Conservation (phyloP, 1,140 invertebrate species). For the Leptonema lineaticorne region DNA sequence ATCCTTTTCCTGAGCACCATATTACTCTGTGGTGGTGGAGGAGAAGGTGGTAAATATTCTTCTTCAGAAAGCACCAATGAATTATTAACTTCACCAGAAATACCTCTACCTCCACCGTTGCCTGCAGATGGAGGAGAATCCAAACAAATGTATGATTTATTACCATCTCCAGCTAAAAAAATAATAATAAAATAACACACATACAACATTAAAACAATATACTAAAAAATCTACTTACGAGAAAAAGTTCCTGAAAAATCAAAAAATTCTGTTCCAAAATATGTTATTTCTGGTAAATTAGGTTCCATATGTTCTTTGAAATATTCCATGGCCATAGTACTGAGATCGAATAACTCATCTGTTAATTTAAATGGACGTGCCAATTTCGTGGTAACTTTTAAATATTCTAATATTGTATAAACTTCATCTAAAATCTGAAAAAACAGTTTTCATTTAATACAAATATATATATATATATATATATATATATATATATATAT, state of each 20-base stretch:
- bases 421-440: slow-evolving; percentile 70
- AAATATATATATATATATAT: too few species aligned
- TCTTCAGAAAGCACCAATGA: slow-evolving; percentile 52
- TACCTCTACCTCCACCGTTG: slow-evolving; percentile 48
- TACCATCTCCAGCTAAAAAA: slow-evolving; percentile 59
- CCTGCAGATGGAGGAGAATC: slow-evolving; percentile 60
- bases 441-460: too few species aligned
- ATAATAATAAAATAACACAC: background rate
- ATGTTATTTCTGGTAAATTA: slow-evolving; percentile 81
- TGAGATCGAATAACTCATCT: slow-evolving; percentile 88
- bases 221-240: slow-evolving; percentile 54
- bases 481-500: too few species aligned
- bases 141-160: slow-evolving; percentile 64
- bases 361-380: slow-evolving; percentile 84
- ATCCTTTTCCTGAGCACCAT: slow-evolving; percentile 83
- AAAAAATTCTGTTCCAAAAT: slow-evolving; percentile 80
- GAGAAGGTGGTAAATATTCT: slow-evolving; percentile 59
- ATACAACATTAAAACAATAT: background rate
- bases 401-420: slow-evolving; percentile 77
- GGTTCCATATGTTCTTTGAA: slow-evolving; percentile 89
- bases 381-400: slow-evolving; percentile 78
- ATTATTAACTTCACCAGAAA: slow-evolving; percentile 49
- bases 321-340: slow-evolving; percentile 92
- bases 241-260: slow-evolving; percentile 69
- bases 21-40: slow-evolving; percentile 73